These are phyloP conservation scores for Umimayanthus kanabou DNA, from an alignment of 92 coral and sea anemone species.

Conservation along the genomic window DNA sequence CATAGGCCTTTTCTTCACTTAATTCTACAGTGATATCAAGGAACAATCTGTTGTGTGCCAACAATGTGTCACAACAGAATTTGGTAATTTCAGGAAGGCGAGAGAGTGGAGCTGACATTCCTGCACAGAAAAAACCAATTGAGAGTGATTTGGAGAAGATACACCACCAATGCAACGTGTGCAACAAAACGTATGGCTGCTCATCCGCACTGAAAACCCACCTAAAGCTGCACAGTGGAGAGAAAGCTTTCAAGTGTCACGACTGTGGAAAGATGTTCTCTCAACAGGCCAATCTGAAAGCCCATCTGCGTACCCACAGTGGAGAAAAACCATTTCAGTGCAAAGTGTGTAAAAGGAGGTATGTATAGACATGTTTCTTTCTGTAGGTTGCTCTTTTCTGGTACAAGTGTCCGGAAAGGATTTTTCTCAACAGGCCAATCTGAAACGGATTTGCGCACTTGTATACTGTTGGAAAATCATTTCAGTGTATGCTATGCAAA, in stretches of 20 bases:
- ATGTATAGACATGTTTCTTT: too few species aligned
- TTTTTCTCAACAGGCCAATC: slow-evolving; percentile 22
- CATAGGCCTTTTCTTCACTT: too few species aligned
- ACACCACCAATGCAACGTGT: neutral
- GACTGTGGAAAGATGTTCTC: slow-evolving; percentile 37
- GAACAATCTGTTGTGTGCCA: neutral
- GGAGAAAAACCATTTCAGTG: slow-evolving; percentile 36
- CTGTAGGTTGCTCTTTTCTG: too few species aligned
- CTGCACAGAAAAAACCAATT: neutral
- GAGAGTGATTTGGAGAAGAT: neutral
- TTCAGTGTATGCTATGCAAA: neutral
- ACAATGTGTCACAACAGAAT: neutral
- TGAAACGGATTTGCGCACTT: slow-evolving; percentile 13
- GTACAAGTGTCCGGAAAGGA: neutral
- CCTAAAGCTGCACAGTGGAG: slow-evolving; percentile 15
- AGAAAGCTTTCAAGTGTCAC: slow-evolving; percentile 23
- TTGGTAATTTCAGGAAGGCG: neutral
- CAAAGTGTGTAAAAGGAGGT: slow-evolving; percentile 34
- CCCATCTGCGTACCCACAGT: slow-evolving; percentile 23
- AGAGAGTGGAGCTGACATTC: neutral
- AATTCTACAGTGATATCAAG: slow-evolving; percentile 5
- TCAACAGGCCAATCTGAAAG: slow-evolving; percentile 29
- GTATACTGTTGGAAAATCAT: slow-evolving; percentile 5
- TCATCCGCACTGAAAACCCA: slow-evolving; percentile 16
- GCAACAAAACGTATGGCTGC: slow-evolving; percentile 28